phyloP scores from a whole-genome alignment of 1,140 invertebrate species.

The Spodoptera frugiperda region DNA sequence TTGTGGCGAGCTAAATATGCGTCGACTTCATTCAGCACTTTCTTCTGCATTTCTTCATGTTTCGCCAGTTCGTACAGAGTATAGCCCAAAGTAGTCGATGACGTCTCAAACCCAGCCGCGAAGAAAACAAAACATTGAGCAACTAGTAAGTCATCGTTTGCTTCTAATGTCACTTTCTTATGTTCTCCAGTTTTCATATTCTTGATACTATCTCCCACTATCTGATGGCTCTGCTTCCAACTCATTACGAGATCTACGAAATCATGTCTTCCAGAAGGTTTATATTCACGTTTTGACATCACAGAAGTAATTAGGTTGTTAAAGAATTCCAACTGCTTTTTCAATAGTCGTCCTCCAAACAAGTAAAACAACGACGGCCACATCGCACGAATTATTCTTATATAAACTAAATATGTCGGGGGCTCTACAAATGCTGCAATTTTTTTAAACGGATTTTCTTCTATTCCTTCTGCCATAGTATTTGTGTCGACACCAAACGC shows the following conservation, averaged over 20 bases:
- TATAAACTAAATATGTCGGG: slow-evolving; percentile 50
- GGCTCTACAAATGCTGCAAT: slow-evolving; percentile 75
- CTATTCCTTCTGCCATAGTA: slow-evolving; percentile 65
- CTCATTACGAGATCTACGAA: slow-evolving; percentile 63
- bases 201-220: slow-evolving; percentile 58
- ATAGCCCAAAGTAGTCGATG: slow-evolving; percentile 84
- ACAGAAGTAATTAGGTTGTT: slow-evolving; percentile 57
- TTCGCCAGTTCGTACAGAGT: slow-evolving; percentile 86
- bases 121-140: slow-evolving; percentile 67
- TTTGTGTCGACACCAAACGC: slow-evolving; percentile 87
- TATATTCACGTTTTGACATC: slow-evolving; percentile 56
- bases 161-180: slow-evolving; percentile 52
- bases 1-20: slow-evolving; percentile 67
- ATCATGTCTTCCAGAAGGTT: slow-evolving; percentile 58
- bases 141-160: slow-evolving; percentile 69
- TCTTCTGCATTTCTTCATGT: slow-evolving; percentile 86
- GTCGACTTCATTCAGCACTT: slow-evolving; percentile 86
- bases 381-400: slow-evolving; percentile 50
- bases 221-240: slow-evolving; percentile 57
- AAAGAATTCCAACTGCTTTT: slow-evolving; percentile 57
- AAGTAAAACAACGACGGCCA: slow-evolving; percentile 65
- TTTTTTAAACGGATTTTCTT: slow-evolving; percentile 82
- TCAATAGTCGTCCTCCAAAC: slow-evolving; percentile 54
- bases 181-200: slow-evolving; percentile 51
- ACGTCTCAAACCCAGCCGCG: slow-evolving; percentile 74